Conservation (phyloP, 2,888 invertebrate genomes). For the Tineola bisselliella region DNA sequence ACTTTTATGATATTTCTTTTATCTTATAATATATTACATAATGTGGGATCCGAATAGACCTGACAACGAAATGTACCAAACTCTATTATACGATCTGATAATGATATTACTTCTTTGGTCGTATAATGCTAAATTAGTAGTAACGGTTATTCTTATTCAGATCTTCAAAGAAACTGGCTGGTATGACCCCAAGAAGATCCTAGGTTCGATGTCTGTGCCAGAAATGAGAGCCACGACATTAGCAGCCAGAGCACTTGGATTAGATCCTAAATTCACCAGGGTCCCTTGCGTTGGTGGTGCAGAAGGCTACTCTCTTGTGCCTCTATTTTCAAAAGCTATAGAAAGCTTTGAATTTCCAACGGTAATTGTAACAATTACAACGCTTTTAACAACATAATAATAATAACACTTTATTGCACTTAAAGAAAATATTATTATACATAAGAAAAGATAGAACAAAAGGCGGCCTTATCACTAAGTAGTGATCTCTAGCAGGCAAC, state of each 20-base stretch:
- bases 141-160: constrained; percentile 23
- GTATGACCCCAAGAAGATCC: constrained; percentile 46
- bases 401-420: too few species aligned
- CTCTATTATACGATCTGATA: too few species aligned
- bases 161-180: constrained; percentile 52
- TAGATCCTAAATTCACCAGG: constrained; percentile 48
- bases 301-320: constrained; percentile 48
- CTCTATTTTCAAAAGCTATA: constrained; percentile 52
- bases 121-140: too few species aligned
- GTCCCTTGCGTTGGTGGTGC: constrained; percentile 57
- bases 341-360: constrained; percentile 48
- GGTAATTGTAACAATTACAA: constrained; percentile 26
- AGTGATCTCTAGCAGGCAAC: too few species aligned
- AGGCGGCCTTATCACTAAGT: too few species aligned
- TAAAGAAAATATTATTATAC: too few species aligned
- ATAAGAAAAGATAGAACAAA: too few species aligned
- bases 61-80: too few species aligned
- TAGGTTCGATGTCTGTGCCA: constrained; percentile 53
- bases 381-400: too few species aligned
- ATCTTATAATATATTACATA: too few species aligned
- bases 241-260: constrained; percentile 45
- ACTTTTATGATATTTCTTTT: not conserved
- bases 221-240: constrained; percentile 58
- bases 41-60: too few species aligned
- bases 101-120: not conserved